Percentiles rank a stretch among this genome's conserved stretches.
These are phyloP conservation scores for Dichetophora obliterata DNA, from an alignment of 2,888 invertebrate genomes.

Conservation along the genomic window DNA sequence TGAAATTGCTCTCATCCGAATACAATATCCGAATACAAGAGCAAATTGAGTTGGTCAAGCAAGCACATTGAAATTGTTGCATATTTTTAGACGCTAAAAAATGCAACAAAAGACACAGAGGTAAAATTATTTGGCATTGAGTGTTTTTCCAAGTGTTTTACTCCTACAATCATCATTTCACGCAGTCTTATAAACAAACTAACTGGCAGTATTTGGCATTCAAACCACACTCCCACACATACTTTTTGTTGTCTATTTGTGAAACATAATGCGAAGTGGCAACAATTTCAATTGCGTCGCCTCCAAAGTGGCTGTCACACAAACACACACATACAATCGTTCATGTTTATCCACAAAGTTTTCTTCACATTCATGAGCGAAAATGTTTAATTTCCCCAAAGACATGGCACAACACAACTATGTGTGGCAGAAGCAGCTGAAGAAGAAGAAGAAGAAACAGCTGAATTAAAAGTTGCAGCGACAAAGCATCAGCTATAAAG, in stretches of 20 bases:
- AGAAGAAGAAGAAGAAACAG: constrained; percentile 47
- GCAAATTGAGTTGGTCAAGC: background rate
- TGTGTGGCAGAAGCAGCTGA: background rate
- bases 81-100: background rate
- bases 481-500: background rate
- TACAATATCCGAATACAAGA: background rate
- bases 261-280: no score
- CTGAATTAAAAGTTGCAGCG: constrained; percentile 38
- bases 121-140: no score
- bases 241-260: no score
- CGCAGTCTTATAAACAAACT: background rate
- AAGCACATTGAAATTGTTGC: background rate
- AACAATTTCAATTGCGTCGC: background rate
- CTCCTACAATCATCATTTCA: background rate
- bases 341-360: constrained; percentile 42
- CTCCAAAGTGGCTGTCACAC: background rate
- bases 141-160: background rate
- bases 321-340: background rate
- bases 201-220: background rate
- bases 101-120: background rate
- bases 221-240: background rate
- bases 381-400: constrained; percentile 66
- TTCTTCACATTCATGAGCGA: constrained; percentile 54
- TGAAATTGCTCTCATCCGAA: constrained; percentile 6
- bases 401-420: constrained; percentile 48